A percentile compares a stretch with the other conserved stretches of the same genome.
These are phyloP conservation scores for Arion vulgaris DNA, from an alignment of 1,140 invertebrate genomes.

Conservation along the genomic window DNA sequence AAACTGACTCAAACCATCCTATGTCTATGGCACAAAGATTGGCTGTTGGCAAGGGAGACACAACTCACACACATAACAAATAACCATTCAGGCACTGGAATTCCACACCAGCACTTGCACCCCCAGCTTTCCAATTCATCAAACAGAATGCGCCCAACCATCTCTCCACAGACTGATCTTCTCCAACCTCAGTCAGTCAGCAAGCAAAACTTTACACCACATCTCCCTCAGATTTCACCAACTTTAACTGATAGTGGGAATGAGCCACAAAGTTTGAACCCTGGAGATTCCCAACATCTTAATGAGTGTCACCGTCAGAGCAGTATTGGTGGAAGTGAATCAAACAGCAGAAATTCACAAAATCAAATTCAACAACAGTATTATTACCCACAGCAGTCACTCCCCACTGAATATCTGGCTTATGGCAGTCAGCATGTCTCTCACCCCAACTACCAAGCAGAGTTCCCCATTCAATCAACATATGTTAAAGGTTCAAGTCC, in stretches of 20 bases:
- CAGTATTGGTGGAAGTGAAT: not conserved
- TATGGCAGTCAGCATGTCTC: not conserved
- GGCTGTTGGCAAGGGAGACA: not conserved
- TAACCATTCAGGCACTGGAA: not conserved
- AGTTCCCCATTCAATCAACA: not conserved
- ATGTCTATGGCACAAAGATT: not conserved
- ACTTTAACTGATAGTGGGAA: not conserved
- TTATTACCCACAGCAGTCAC: not conserved
- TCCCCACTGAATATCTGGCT: not conserved
- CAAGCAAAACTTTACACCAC: not conserved
- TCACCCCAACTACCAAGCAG: not conserved
- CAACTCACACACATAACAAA: not conserved
- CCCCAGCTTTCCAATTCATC: constrained; percentile 13
- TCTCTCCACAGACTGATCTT: not conserved
- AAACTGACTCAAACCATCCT: not conserved
- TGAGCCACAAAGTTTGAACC: not conserved
- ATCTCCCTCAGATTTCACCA: not conserved
- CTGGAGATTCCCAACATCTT: not conserved
- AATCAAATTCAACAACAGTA: not conserved
- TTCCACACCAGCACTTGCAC: not conserved
- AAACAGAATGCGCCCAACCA: not conserved
- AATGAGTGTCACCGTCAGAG: not conserved
- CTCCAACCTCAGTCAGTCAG: not conserved
- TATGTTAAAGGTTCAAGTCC: not conserved
- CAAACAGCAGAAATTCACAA: not conserved